Evolutionary conservation across 2,797 vertebrate species (phyloP).

Genomic region (Chiloscyllium punctatum): DNA sequence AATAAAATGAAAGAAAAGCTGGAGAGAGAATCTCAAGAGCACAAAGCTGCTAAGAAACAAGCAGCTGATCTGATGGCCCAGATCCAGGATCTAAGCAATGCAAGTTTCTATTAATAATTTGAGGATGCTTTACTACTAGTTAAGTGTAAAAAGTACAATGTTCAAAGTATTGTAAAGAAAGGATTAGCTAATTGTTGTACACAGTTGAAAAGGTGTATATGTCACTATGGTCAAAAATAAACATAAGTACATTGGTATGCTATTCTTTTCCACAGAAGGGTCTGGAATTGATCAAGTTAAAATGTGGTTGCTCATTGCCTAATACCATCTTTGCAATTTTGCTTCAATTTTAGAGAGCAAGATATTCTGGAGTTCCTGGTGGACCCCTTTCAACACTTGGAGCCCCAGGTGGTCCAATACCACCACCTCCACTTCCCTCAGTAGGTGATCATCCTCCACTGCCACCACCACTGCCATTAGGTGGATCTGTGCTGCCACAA

Average conservation of each 20-base stretch:
- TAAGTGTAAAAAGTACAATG: neutral
- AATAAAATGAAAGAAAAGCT: conserved; percentile 99
- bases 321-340: neutral
- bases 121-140: accelerated
- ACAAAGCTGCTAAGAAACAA: conserved; percentile 91
- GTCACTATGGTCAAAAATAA: neutral
- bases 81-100: conserved; percentile 83
- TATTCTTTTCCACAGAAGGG: neutral
- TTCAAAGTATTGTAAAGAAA: neutral
- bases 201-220: neutral
- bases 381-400: conserved; percentile 65
- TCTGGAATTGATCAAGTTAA: neutral
- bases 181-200: neutral
- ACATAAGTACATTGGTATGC: neutral
- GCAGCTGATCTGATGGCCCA: conserved; percentile 74
- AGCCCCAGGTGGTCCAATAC: conserved; percentile 61
- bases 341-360: conserved; percentile 53
- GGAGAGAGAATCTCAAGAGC: conserved; percentile 84
- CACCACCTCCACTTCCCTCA: conserved; percentile 54
- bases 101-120: conserved; percentile 49
- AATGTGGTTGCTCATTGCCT: neutral
- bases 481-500: neutral
- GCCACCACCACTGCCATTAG: conserved; percentile 55
- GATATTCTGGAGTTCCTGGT: conserved; percentile 57
- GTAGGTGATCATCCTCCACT: conserved; percentile 65